Evolutionary conservation across 2,113 vertebrate genomes (phyloP).

Genomic region (Paratilapia polleni): DNA sequence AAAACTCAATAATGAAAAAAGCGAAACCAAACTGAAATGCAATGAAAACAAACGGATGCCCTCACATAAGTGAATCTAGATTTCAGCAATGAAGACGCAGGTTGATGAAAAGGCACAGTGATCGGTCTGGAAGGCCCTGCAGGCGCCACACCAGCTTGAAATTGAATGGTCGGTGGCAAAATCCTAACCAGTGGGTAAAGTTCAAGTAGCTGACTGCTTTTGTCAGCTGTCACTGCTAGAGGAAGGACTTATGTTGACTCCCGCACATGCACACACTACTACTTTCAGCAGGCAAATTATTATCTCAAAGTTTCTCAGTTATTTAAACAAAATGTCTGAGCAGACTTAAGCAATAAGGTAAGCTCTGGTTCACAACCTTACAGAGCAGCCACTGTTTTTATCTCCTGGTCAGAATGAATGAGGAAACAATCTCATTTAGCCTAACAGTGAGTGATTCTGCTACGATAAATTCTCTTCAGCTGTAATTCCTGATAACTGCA

Average conservation of each 20-base stretch:
- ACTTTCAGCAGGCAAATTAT: not conserved
- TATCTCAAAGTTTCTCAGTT: not conserved
- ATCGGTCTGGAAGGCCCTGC: conserved; percentile 7
- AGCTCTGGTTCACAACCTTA: not conserved
- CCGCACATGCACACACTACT: not conserved
- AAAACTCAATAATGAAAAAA: conserved; percentile 5
- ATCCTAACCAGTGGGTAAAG: conserved; percentile 2
- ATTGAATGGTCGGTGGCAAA: not conserved
- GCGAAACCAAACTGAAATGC: conserved; percentile 47
- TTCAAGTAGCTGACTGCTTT: not conserved
- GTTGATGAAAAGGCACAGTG: conserved; percentile 68
- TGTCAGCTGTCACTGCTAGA: not conserved
- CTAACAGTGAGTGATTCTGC: not conserved
- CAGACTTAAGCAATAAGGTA: not conserved
- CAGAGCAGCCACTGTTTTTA: not conserved
- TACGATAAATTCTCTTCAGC: not conserved
- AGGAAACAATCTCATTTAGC: not conserved
- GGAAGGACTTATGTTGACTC: not conserved
- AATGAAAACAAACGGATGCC: conserved; percentile 67
- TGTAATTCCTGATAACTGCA: not conserved
- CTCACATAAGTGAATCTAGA: conserved; percentile 98
- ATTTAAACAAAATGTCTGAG: not conserved
- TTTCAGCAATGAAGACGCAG: conserved; percentile 95
- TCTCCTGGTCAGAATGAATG: not conserved
- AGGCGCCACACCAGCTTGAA: conserved; percentile 5